Percentiles rank a stretch among this genome's conserved stretches.
phyloP scores from a whole-genome alignment of 2,888 invertebrate species.

The Aphelenchoides bicaudatus region DNA sequence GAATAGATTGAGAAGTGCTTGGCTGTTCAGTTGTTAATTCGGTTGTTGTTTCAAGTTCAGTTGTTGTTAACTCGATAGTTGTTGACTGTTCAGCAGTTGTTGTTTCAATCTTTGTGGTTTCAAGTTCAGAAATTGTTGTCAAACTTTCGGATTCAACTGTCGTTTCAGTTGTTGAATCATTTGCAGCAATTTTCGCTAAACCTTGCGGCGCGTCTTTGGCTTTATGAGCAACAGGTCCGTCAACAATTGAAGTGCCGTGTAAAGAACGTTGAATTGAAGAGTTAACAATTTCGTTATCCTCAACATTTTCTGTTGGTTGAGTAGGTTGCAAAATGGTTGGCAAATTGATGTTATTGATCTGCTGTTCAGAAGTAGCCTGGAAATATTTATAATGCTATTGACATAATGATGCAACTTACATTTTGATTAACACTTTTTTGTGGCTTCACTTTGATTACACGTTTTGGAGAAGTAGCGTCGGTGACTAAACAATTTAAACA shows the following conservation, averaged over 20 bases:
- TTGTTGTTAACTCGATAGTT: background rate
- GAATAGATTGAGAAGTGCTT: background rate
- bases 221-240: background rate
- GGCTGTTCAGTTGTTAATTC: background rate
- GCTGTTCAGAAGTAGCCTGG: background rate
- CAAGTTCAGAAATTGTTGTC: background rate
- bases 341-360: background rate
- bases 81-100: background rate
- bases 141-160: background rate
- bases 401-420: too few relatives aligned
- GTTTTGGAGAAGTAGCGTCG: constrained; percentile 1
- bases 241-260: constrained; percentile 10
- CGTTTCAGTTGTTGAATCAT: background rate
- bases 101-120: background rate
- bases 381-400: background rate
- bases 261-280: background rate
- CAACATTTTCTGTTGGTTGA: background rate
- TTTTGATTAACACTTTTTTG: too few relatives aligned
- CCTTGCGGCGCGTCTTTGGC: background rate
- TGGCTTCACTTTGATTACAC: constrained; percentile 10
- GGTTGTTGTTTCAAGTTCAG: background rate
- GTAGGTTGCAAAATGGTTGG: background rate
- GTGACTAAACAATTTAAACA: background rate
- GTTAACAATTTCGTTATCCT: background rate
- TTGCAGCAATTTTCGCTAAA: background rate